Evolutionary conservation across 2,797 vertebrate genomes (phyloP), one percentile per base, ranked within the genome.

Genomic region (Serranus cabrilla): DNA sequence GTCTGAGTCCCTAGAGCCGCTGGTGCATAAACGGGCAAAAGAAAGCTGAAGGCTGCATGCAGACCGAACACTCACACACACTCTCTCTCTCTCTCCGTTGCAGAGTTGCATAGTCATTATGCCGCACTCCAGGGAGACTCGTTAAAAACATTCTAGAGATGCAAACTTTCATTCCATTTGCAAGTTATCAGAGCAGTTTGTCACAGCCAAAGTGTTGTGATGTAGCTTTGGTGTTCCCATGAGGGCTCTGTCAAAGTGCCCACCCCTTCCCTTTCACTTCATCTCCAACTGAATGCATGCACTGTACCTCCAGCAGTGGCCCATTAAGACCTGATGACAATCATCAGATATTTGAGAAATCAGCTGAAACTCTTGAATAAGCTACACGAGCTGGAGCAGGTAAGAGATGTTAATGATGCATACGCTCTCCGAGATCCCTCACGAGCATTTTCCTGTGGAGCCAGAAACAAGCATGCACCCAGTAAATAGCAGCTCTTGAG

Each of bases 141-240:
- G 89, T 91, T 93, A 92, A 91, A 93, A 94, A 92, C 87, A 93
- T 91, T 90, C 67, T 76, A 69, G 83, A 89, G 87, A 93, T 84
- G 78, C 89, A 89, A 91, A 93, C 87, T 92, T 90, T 92, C 85
- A 91, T 92, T 87, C 85, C 86, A 90, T 91, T 92, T 91, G 86
- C 84, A 77, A 83, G 74, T 89, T 91, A 89, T 92, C 90, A 78
- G 76, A 61, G 72, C 37, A 25, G 86, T 91, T 92, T 92, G 89
- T 92, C 87, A 86, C 70, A 85, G 91, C 81, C 83, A 87, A 91
- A 91, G 86, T 81, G 86, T 84, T 90, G 78, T 86, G 86, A 90
- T 93, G 88, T 87, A 83, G 84, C 81, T 69, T 16, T 67, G 75
- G 68, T 51, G 57, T 78, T 86, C 88, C 83, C 81, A 43, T 0